Evolutionary conservation across 2,113 vertebrate species (phyloP), one percentile per base, ranked within the genome.

Genomic region (Coptodon bakossiorum): DNA sequence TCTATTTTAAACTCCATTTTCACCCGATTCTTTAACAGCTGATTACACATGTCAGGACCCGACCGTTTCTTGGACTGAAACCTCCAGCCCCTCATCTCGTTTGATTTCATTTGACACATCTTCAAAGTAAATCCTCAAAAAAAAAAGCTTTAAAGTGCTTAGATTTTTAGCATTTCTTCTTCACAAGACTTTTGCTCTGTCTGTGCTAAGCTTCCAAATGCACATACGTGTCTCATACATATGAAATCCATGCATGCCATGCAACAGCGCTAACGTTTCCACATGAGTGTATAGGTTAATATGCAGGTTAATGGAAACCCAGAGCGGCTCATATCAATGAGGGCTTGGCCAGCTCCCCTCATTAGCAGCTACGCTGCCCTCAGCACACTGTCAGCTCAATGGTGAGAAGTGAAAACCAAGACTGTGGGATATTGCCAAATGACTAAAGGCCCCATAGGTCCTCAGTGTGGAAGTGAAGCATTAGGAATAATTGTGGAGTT

Each of bases 331-430:
- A 81, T 87, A 53, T 92, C 86, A 91, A 80, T 84, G 86, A 85
- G 19, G 40, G 86, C 45, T 88, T 54, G 73, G 78, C 80, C 43
- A 66, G 56, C 29, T 54, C 59, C 80, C 84, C 22, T 84, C 40
- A 91, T 93, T 86, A 88, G 79, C 83, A 85, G 80, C 43, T 53
- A 17, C 88, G 91, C 91, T 73, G 84, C 53, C 81, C 53, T 94
- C 90, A 94, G 93, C 93, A 92, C 52, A 79, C 80, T 91, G 86
- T 87, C 92, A 92, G 87, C 54, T 95, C 86, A 85, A 40, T 40
- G 87, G 45, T 83, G 40, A 86, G 82, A 90, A 31, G 89, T 94
- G 87, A 92, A 84, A 79, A 91, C 61, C 53, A 91, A 85, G 80
- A 90, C 52, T 48, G 22, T 84, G 68, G 31, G 86, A 91, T 76